These are phyloP conservation scores for Drosophila histrio DNA, from an alignment of 2,888 invertebrate genomes.

Conservation along the genomic window DNA sequence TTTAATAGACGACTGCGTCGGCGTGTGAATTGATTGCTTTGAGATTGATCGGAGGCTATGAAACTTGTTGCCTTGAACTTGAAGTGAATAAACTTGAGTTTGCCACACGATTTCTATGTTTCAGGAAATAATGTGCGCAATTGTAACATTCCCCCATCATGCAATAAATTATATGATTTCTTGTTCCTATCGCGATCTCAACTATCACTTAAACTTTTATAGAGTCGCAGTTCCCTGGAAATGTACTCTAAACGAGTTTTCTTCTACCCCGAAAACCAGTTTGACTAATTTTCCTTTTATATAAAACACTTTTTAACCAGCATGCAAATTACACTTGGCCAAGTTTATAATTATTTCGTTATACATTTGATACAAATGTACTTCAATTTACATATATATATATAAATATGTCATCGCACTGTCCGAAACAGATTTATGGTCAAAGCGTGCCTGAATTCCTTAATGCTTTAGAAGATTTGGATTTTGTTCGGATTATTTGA, in stretches of 20 bases:
- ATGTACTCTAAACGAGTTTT: constrained; percentile 55
- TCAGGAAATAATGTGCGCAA: constrained; percentile 48
- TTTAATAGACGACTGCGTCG: constrained; percentile 36
- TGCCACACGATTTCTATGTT: constrained; percentile 14
- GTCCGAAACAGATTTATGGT: constrained; percentile 35
- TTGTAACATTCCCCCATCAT: constrained; percentile 31
- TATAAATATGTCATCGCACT: constrained; percentile 7
- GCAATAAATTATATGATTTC: constrained; percentile 23
- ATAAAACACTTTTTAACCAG: constrained; percentile 44
- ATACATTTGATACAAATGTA: constrained; percentile 4
- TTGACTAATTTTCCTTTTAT: constrained; percentile 28
- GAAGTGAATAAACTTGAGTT: constrained; percentile 35
- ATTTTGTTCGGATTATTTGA: constrained; percentile 2
- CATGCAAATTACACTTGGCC: constrained; percentile 62
- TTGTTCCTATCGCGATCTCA: constrained; percentile 26
- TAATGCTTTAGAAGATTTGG: constrained; percentile 5
- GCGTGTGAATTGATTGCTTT: constrained; percentile 40
- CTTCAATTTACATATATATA: constrained; percentile 2
- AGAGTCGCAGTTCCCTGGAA: constrained; percentile 40
- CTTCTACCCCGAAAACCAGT: constrained; percentile 52
- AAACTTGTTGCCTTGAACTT: constrained; percentile 49
- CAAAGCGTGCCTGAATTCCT: constrained; percentile 37
- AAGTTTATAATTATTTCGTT: constrained; percentile 48
- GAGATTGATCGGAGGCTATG: neutral
- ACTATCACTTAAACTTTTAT: constrained; percentile 26